phyloP scores from a whole-genome alignment of 2,113 vertebrate genomes.

The Pygathrix nemaeus region DNA sequence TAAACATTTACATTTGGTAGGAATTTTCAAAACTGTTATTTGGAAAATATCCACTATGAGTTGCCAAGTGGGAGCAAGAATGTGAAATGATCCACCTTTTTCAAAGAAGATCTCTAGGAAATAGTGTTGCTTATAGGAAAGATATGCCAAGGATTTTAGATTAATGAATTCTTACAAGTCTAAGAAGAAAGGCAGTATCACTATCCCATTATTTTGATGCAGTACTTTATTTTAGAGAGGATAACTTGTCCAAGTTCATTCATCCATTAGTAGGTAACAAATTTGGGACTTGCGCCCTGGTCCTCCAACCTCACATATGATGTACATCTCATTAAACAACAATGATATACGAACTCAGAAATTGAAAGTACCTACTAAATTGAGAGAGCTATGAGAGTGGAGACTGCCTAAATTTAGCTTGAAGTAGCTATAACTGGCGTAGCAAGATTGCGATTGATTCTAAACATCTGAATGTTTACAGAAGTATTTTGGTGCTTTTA shows the following conservation, averaged over 20 bases:
- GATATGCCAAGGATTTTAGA: not conserved
- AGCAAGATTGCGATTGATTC: not conserved
- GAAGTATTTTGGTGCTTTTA: not conserved
- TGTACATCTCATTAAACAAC: rapidly evolving
- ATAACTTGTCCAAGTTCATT: not conserved
- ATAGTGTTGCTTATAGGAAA: not conserved
- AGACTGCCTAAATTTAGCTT: not conserved
- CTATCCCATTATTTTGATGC: not conserved
- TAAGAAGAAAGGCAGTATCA: not conserved
- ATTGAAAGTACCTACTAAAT: not conserved
- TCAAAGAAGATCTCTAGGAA: not conserved
- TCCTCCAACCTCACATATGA: not conserved
- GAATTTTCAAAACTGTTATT: not conserved
- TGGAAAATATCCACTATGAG: not conserved
- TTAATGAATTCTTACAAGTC: not conserved
- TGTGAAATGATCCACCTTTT: not conserved
- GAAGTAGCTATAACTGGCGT: not conserved
- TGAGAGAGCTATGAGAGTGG: not conserved
- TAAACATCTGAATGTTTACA: not conserved
- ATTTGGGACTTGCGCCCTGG: not conserved
- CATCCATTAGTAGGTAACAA: not conserved
- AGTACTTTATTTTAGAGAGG: not conserved
- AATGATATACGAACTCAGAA: not conserved
- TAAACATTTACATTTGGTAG: not conserved
- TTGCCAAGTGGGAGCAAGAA: not conserved